Evolutionary conservation across 2,888 invertebrate genomes (phyloP).

Genomic region (Hyles lineata): DNA sequence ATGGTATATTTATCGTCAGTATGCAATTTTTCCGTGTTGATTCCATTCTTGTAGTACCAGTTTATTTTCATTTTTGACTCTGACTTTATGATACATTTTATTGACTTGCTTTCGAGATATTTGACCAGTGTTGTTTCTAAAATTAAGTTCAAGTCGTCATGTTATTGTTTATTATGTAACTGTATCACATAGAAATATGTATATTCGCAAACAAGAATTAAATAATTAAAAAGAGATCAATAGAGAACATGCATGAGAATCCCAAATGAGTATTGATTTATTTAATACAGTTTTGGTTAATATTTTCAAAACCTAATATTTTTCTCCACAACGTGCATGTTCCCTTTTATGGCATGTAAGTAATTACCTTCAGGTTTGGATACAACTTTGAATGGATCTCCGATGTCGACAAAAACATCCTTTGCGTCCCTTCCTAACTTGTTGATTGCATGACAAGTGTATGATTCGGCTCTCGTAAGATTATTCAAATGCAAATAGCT

Average conservation of each 20-base stretch:
- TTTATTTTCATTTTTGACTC: conserved; percentile 30
- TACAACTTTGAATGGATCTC: conserved; percentile 28
- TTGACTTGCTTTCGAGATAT: conserved; percentile 32
- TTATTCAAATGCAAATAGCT: conserved; percentile 35
- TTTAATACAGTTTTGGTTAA: no score
- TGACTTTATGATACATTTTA: conserved; percentile 37
- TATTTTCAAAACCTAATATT: no score
- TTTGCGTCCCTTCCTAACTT: neutral
- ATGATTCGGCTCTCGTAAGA: conserved; percentile 26
- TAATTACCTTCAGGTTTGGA: conserved; percentile 29
- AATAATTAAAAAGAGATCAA: no score
- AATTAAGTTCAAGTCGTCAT: neutral
- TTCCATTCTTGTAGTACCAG: conserved; percentile 35
- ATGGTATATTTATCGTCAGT: conserved; percentile 33
- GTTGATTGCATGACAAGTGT: conserved; percentile 34
- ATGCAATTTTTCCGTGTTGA: conserved; percentile 3
- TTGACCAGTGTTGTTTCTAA: conserved; percentile 28
- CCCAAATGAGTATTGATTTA: no score
- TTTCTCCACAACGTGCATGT: no score
- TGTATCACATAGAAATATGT: neutral
- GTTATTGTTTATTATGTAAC: no score
- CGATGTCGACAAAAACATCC: conserved; percentile 23
- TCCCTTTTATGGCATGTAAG: neutral
- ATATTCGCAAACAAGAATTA: no score
- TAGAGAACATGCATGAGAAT: no score